phyloP scores from a whole-genome alignment of 1,140 invertebrate genomes.

The Leptinotarsa defecta region DNA sequence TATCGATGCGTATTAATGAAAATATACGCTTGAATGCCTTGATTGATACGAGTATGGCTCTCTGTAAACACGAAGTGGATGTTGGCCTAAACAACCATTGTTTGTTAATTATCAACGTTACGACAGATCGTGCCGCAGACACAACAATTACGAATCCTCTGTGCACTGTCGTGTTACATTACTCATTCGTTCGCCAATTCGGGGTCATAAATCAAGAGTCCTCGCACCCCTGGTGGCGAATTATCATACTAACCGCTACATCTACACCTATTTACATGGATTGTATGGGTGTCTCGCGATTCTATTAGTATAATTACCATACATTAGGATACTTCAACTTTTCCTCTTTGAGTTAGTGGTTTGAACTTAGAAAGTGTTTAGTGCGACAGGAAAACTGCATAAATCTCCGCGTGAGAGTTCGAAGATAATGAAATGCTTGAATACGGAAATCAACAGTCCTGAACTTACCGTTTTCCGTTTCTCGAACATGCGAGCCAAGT shows the following conservation, averaged over 20 bases:
- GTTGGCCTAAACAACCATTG: neutral
- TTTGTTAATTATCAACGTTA: neutral
- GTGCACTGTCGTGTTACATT: conserved; percentile 3
- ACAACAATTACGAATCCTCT: conserved; percentile 6
- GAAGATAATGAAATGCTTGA: neutral
- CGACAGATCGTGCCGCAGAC: neutral
- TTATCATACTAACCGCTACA: conserved; percentile 44
- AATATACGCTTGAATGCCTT: no score
- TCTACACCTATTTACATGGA: conserved; percentile 43
- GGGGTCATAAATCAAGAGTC: conserved; percentile 34
- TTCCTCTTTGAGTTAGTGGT: conserved; percentile 25
- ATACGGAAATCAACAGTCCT: neutral
- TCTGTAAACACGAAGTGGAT: no score
- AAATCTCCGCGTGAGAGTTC: neutral
- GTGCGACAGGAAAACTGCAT: conserved; percentile 13
- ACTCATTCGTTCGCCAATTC: conserved; percentile 29
- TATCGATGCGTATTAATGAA: no score
- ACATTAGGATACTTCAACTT: conserved; percentile 35
- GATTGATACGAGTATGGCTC: no score
- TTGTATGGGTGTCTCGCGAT: conserved; percentile 38
- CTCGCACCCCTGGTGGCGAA: conserved; percentile 39
- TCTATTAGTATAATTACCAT: conserved; percentile 42
- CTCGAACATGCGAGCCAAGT: neutral
- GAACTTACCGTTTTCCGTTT: neutral
- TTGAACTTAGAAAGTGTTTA: conserved; percentile 1